A percentile compares a stretch with the other conserved stretches of the same genome.
Evolutionary conservation across 2,888 invertebrate species (phyloP).

Genomic region (Ctena decussata): DNA sequence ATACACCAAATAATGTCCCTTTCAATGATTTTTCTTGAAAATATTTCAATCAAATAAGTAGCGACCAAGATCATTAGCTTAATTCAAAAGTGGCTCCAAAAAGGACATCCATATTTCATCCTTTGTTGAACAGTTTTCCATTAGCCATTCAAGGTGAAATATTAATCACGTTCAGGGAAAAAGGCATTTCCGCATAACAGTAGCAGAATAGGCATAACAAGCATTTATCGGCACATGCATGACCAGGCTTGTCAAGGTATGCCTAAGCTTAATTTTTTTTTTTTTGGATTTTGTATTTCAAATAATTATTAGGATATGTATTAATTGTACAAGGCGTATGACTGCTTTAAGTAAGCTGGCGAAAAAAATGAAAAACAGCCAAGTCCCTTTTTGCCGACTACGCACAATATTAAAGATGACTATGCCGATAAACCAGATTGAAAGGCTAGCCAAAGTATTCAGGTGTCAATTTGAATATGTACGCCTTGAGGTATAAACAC

Average conservation of each 20-base stretch:
- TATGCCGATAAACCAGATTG: background rate
- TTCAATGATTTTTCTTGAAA: background rate
- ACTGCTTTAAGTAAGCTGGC: no score
- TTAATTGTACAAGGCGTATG: no score
- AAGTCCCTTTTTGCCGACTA: background rate
- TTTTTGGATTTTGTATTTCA: no score
- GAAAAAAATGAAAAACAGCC: no score
- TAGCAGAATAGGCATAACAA: no score
- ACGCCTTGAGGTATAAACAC: background rate
- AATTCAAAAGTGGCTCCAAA: slow-evolving; percentile 4
- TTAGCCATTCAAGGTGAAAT: background rate
- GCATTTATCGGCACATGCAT: no score
- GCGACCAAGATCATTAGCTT: background rate
- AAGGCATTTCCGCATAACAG: no score
- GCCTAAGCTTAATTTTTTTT: no score
- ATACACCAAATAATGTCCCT: background rate
- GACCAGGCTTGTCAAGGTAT: no score
- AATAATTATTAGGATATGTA: no score
- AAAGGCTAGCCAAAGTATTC: slow-evolving; percentile 7
- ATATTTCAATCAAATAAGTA: background rate
- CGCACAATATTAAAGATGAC: background rate
- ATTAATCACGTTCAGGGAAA: no score
- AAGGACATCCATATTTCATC: background rate
- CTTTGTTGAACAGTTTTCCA: slow-evolving; percentile 1
- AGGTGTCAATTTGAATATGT: slow-evolving; percentile 5